These are phyloP conservation scores for Neomonachus schauinslandi DNA, from an alignment of 2,113 vertebrate genomes.

Conservation along the genomic window DNA sequence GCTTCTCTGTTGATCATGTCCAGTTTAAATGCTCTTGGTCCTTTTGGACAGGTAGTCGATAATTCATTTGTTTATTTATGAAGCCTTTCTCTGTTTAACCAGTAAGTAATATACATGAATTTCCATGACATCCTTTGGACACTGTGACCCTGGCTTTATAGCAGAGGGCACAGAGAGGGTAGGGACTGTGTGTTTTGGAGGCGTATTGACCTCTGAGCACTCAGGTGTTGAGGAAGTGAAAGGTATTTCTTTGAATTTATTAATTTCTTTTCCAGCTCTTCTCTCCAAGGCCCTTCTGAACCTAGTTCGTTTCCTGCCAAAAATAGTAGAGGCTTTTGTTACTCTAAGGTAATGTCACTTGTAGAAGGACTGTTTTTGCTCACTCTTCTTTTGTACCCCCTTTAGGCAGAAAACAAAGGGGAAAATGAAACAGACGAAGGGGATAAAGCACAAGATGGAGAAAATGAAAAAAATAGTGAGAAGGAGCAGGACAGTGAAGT, in stretches of 20 bases:
- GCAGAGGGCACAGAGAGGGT: neutral
- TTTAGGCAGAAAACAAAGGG: conserved; percentile 92
- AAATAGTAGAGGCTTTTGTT: neutral
- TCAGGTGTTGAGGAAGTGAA: neutral
- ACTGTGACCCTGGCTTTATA: neutral
- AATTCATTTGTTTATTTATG: neutral
- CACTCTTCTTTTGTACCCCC: neutral
- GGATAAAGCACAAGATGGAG: conserved; percentile 90
- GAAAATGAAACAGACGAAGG: conserved; percentile 88
- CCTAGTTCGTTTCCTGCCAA: neutral
- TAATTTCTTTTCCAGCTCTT: neutral
- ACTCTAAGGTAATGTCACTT: neutral
- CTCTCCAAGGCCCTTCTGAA: neutral
- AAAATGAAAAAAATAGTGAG: conserved; percentile 86
- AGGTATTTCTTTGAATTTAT: neutral
- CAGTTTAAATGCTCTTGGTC: neutral
- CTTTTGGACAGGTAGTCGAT: neutral
- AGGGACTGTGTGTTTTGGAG: neutral
- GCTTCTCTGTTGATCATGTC: neutral
- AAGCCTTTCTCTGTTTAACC: neutral
- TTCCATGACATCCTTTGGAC: neutral
- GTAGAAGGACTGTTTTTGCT: neutral
- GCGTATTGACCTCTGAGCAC: neutral
- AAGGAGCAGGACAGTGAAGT: conserved; percentile 85
- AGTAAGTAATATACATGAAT: neutral